phyloP scores from a whole-genome alignment of 2,113 vertebrate genomes.

The Gobiocypris rarus region DNA sequence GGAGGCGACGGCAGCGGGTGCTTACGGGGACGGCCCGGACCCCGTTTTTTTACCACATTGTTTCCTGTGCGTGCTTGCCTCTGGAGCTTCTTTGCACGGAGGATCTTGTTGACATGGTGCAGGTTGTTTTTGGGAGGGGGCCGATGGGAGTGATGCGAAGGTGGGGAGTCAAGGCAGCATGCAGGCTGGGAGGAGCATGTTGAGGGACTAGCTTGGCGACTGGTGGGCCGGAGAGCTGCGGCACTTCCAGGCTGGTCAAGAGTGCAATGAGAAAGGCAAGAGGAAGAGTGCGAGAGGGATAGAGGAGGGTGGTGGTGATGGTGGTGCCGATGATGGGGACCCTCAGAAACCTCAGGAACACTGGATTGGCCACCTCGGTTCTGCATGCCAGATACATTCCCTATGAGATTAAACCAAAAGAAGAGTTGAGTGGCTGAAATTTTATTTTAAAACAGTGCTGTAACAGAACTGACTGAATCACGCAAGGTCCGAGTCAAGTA shows the following conservation, averaged over 20 bases:
- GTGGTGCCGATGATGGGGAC: constrained; percentile 62
- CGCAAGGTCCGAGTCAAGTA: background rate
- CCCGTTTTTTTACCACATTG: constrained; percentile 94
- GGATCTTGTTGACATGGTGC: constrained; percentile 98
- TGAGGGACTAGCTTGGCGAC: constrained; percentile 55
- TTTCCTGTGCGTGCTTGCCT: constrained; percentile 98
- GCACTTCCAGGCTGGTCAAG: constrained; percentile 51
- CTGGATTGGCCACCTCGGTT: constrained; percentile 65
- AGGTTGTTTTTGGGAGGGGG: constrained; percentile 94
- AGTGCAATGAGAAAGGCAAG: constrained; percentile 49
- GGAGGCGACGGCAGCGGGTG: constrained; percentile 82
- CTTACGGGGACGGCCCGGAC: constrained; percentile 91
- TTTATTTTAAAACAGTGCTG: no score
- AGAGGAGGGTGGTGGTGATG: constrained; percentile 73
- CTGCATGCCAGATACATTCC: constrained; percentile 66
- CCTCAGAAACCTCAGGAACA: constrained; percentile 67
- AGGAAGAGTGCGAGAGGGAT: constrained; percentile 58
- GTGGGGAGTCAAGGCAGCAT: constrained; percentile 67
- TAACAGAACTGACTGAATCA: background rate
- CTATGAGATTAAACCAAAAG: constrained; percentile 47
- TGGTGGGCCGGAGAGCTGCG: constrained; percentile 34
- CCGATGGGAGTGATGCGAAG: constrained; percentile 60
- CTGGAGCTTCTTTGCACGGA: constrained; percentile 97
- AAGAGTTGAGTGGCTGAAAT: background rate
- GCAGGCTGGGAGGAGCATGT: constrained; percentile 44